Evolutionary conservation across 1,140 invertebrate species (phyloP).

Genomic region (Homalodisca vitripennis): DNA sequence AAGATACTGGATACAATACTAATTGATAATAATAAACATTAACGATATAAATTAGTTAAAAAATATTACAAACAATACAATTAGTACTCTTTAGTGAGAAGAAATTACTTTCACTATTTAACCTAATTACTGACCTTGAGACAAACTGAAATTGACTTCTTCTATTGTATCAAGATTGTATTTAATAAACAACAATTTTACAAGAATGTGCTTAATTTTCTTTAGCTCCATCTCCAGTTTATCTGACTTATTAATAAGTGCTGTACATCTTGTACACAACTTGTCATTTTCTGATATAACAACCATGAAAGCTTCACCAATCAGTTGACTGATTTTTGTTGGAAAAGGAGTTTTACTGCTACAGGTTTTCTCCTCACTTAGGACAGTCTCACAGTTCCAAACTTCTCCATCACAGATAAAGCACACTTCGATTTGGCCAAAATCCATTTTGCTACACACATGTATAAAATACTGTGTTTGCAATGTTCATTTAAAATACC

Average conservation of each 20-base stretch:
- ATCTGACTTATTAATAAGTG: background rate
- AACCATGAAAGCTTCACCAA: background rate
- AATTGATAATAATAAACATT: background rate
- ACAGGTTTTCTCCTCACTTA: too few relatives aligned
- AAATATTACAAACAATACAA: background rate
- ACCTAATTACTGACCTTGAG: background rate
- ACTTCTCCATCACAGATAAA: too few relatives aligned
- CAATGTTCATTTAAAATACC: too few relatives aligned
- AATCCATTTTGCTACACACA: too few relatives aligned
- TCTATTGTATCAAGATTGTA: background rate
- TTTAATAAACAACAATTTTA: background rate
- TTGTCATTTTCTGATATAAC: background rate
- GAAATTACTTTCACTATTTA: background rate
- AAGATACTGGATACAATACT: background rate
- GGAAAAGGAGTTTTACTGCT: background rate
- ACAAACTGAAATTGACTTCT: background rate
- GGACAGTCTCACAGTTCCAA: too few relatives aligned
- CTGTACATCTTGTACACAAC: background rate
- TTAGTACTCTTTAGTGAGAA: background rate
- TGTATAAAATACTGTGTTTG: too few relatives aligned
- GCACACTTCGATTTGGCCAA: too few relatives aligned
- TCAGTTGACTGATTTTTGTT: background rate
- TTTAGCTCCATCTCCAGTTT: background rate
- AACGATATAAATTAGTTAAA: too few relatives aligned
- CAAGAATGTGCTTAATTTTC: background rate